These are phyloP conservation scores for Atopsyche davidsoni DNA, from an alignment of 1,140 invertebrate species.

Conservation along the genomic window DNA sequence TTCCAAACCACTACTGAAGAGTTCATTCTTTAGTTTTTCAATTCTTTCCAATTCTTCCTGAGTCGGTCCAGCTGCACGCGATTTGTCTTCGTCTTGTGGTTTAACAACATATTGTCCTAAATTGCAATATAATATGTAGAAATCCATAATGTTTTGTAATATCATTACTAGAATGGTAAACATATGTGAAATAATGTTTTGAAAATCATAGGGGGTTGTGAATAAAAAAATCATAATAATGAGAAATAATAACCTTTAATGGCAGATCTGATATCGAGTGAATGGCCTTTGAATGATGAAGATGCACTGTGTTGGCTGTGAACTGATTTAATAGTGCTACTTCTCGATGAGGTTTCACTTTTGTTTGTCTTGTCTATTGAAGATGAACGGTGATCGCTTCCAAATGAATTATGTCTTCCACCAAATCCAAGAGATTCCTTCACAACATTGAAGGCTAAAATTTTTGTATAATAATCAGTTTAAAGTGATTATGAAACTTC, in stretches of 20 bases:
- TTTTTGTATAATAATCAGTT: no score
- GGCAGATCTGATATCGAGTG: slow-evolving; percentile 32
- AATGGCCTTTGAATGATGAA: slow-evolving; percentile 20
- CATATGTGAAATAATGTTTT: no score
- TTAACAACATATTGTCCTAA: slow-evolving; percentile 73
- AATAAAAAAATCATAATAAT: no score
- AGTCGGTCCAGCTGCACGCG: slow-evolving; percentile 57
- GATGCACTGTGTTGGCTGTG: slow-evolving; percentile 24
- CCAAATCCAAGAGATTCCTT: slow-evolving; percentile 21
- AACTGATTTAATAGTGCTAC: slow-evolving; percentile 28
- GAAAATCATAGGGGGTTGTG: no score
- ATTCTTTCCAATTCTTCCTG: slow-evolving; percentile 54
- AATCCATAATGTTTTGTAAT: no score
- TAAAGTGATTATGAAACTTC: no score
- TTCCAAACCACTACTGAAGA: slow-evolving; percentile 40
- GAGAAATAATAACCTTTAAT: slow-evolving; percentile 33
- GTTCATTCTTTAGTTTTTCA: slow-evolving; percentile 50
- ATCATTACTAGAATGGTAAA: no score
- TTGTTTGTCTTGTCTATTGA: slow-evolving; percentile 22
- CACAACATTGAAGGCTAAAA: slow-evolving; percentile 19
- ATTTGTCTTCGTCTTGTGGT: slow-evolving; percentile 67
- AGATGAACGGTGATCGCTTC: slow-evolving; percentile 15
- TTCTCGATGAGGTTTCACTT: slow-evolving; percentile 26
- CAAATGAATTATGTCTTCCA: slow-evolving; percentile 19
- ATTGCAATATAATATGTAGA: slow-evolving; percentile 41